Evolutionary conservation across 2,888 invertebrate species (phyloP).

Genomic region (Plebejus argus): DNA sequence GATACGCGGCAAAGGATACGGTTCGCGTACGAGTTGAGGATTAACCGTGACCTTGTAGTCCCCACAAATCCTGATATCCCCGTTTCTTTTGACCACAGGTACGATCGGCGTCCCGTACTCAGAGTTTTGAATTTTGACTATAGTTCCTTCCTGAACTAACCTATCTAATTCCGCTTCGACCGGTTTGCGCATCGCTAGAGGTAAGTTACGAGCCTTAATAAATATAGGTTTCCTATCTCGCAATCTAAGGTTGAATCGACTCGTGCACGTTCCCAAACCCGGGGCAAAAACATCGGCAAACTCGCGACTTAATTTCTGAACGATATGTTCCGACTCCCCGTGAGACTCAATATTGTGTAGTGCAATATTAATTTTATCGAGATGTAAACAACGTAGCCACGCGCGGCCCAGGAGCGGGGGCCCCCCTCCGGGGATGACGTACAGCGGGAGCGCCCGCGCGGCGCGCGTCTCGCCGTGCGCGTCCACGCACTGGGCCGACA

Average conservation of each 20-base stretch:
- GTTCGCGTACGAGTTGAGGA: constrained; percentile 34
- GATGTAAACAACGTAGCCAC: background rate
- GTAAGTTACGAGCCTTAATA: constrained; percentile 42
- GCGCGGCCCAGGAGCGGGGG: background rate
- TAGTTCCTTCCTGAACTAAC: constrained; percentile 42
- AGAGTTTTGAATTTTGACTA: constrained; percentile 44
- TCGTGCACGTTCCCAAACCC: background rate
- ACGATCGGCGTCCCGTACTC: constrained; percentile 47
- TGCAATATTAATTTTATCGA: background rate
- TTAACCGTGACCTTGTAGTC: constrained; percentile 46
- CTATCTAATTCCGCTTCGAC: constrained; percentile 46
- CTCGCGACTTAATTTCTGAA: background rate
- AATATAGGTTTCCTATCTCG: constrained; percentile 36
- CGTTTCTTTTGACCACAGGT: constrained; percentile 39
- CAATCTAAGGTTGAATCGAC: constrained; percentile 33
- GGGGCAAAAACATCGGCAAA: constrained; percentile 22
- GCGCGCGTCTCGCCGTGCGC: background rate
- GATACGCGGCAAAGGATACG: constrained; percentile 33
- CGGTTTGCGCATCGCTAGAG: constrained; percentile 42
- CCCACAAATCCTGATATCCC: constrained; percentile 42
- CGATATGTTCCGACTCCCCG: background rate
- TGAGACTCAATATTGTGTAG: background rate
- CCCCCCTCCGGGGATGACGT: background rate
- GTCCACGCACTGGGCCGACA: constrained; percentile 6
- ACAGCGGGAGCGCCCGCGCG: background rate